Evolutionary conservation across 2,113 vertebrate genomes (phyloP).

Genomic region (Leptobrachium leishanense): DNA sequence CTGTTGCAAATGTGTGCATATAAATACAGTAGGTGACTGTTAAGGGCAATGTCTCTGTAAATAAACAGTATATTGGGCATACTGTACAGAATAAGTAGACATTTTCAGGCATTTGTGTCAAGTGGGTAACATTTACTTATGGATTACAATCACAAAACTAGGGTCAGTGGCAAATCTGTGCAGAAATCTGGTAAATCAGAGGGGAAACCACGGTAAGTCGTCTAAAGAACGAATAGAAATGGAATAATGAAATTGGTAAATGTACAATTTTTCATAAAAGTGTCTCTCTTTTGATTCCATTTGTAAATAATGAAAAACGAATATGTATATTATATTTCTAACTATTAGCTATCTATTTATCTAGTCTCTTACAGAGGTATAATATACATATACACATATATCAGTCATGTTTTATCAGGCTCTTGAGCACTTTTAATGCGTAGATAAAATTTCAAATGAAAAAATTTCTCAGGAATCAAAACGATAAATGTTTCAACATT

Average conservation of each 20-base stretch:
- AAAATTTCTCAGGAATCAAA: conserved; percentile 46
- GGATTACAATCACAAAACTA: not conserved
- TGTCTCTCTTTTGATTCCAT: not conserved
- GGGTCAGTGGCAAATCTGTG: not conserved
- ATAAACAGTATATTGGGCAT: conserved; percentile 19
- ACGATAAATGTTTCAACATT: conserved; percentile 2
- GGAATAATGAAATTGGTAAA: not conserved
- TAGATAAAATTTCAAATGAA: conserved; percentile 4
- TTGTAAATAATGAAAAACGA: not conserved
- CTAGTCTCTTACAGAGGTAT: not conserved
- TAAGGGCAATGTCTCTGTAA: conserved; percentile 42
- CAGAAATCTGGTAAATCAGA: conserved; percentile 4
- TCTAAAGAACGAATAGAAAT: not conserved
- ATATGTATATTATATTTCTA: not conserved
- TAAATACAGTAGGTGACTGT: conserved; percentile 39
- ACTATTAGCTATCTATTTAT: not conserved
- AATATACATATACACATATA: not conserved
- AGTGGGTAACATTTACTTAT: not conserved
- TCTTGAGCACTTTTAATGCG: conserved; percentile 6
- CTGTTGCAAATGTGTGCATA: conserved; percentile 40
- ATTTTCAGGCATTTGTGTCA: conserved; percentile 10
- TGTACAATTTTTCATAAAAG: not conserved
- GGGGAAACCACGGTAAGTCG: not conserved
- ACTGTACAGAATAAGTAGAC: conserved; percentile 18
- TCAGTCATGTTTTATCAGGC: not conserved